Evolutionary conservation across 2,888 invertebrate species (phyloP), one percentile per base, ranked within the genome.

Genomic region (Phoronis australis): DNA sequence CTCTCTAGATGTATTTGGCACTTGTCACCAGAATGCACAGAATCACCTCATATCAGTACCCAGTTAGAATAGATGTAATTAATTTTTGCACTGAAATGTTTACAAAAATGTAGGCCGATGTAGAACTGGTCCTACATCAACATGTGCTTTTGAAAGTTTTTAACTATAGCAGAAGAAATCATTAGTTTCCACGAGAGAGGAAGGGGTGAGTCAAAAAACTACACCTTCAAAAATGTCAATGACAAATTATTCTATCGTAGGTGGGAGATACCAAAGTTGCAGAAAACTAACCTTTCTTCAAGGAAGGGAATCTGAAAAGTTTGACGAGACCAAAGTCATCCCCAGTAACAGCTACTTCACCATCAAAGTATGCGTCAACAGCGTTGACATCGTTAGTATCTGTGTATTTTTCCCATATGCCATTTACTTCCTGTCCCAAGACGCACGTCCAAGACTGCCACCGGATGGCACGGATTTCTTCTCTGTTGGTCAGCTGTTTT

Each of bases 251-350:
- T 23, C 2, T 27, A 26, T 25, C 40, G 26, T 18, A 18, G 42
- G 20, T 12, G 22, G 20, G 25, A 15, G 3, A 31, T 4, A 15
- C 35, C 9, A 9, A 12, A 9, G n/a, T 12, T 35, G 35, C 31
- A 31, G 15, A 40, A 35, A 18, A 9, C 42, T 42, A 48, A 76
- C 77, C 78, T 73, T 74, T 74, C 54, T 68, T 69, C 20, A 72
- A 55, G 45, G 65, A 68, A 4, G 77, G 76, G 57, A 74, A 77
- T 35, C 67, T 63, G 57, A 76, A 75, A 20, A 77, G 61, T 53
- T 77, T 77, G 4, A 77, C 76, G 1, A 75, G 60, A 15, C 77
- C 77, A 62, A 76, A 76, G 54, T 77, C 75, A 60, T 77, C 75
- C 3, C 72, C 75, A 40, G 75, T 75, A 37, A 72, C 74, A 41